Conservation (phyloP, 2,797 vertebrate genomes). For the Sylvilagus floridanus region DNA sequence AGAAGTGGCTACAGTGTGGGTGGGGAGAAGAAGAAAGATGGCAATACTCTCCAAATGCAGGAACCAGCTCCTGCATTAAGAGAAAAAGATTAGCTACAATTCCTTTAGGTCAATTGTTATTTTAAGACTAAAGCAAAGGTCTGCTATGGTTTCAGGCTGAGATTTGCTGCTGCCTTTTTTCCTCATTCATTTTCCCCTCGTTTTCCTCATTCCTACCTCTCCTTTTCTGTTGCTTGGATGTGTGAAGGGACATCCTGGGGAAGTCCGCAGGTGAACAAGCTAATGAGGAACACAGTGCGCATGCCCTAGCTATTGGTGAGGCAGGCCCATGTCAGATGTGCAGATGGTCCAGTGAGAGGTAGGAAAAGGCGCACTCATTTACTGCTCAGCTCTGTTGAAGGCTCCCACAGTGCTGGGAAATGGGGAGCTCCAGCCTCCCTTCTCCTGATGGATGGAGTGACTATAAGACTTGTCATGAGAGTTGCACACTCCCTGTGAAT, state of each 20-base stretch:
- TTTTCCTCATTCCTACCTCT: neutral
- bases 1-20: neutral
- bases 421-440: neutral
- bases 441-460: neutral
- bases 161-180: neutral
- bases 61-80: neutral
- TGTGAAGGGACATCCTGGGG: neutral
- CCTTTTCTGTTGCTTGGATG: neutral
- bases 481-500: neutral
- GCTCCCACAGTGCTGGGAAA: neutral
- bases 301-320: neutral
- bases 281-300: neutral
- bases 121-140: neutral
- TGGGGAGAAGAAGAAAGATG: neutral
- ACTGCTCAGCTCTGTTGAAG: neutral
- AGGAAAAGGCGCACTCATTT: conserved; percentile 24
- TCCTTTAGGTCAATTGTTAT: neutral
- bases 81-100: neutral
- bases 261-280: neutral
- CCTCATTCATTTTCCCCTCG: neutral
- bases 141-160: neutral
- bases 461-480: neutral
- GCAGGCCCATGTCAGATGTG: neutral
- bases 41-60: neutral
- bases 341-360: neutral